Evolutionary conservation across 2,888 invertebrate species (phyloP), one percentile per base, ranked within the genome.

Genomic region (Axea sp.): DNA sequence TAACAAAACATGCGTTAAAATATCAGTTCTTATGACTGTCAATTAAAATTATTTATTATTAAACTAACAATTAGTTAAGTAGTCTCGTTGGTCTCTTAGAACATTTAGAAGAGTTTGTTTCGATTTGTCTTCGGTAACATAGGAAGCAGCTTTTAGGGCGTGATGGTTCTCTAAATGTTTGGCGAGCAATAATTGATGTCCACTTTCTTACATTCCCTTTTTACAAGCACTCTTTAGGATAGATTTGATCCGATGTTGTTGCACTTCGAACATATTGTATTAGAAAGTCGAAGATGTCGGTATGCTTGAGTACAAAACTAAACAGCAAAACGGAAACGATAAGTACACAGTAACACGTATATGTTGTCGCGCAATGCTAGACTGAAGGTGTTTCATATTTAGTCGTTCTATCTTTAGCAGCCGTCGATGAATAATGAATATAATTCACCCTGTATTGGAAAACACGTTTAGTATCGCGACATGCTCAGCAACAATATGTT

Each of bases 401-500:
- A 83, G 81, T 78, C 67, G 73, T 77, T 80, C 82, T 82, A 82
- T 83, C 75, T 83, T 83, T 83, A 83, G 81, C 77, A 60, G 51
- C 77, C 80, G 80, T 77, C 78, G 80, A 78, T 84, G 83, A 83
- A 83, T 85, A 82, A 84, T 83, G 83, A 82, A 84, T 83, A 83
- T 79, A 85, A 77, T 78, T 79, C 80, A 78, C 81, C 84, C 81
- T 83, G 82, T 80, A 81, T 83, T 83, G 81, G 80, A 82, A 82
- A 82, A 83, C 83, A 84, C 82, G 81, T 79, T 80, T 82, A 83
- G 82, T 80, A 80, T 79, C 80, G 78, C 81, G 82, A 82, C 80
- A 79, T 78, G 77, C 77, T 76, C 74, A 53, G 77, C 76, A 77
- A 80, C 77, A 76, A 77, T 78, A 76, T 79, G 78, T 79, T 81